phyloP scores from a whole-genome alignment of 1,140 invertebrate species.

The Tachypleus tridentatus region DNA sequence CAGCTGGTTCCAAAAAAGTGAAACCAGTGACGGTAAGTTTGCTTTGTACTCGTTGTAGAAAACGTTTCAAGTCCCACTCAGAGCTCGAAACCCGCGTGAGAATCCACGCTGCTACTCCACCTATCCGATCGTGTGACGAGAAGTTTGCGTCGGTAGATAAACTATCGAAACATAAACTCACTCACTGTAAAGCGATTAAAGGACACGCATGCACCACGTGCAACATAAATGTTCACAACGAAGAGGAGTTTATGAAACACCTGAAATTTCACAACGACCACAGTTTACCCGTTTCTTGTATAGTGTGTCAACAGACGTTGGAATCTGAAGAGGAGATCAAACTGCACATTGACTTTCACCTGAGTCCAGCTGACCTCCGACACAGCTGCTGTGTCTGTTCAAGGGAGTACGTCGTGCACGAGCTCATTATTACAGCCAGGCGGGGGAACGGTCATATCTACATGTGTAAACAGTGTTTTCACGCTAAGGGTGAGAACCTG shows the following conservation, averaged over 20 bases:
- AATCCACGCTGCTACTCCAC: slow-evolving; percentile 38
- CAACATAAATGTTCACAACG: slow-evolving; percentile 5
- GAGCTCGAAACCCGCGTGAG: slow-evolving; percentile 86
- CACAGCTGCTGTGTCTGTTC: slow-evolving; percentile 45
- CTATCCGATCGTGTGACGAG: slow-evolving; percentile 86
- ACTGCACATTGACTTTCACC: slow-evolving; percentile 68
- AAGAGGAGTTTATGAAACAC: slow-evolving; percentile 34
- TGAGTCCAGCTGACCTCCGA: slow-evolving; percentile 36
- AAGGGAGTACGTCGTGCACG: slow-evolving; percentile 33
- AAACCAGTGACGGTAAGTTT: slow-evolving; percentile 44
- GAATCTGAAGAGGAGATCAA: slow-evolving; percentile 75
- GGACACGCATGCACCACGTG: slow-evolving; percentile 17
- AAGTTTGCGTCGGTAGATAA: slow-evolving; percentile 65
- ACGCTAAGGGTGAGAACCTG: slow-evolving; percentile 30
- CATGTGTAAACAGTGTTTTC: slow-evolving; percentile 51
- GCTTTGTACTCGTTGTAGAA: slow-evolving; percentile 77
- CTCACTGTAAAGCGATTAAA: slow-evolving; percentile 63
- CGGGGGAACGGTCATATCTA: slow-evolving; percentile 29
- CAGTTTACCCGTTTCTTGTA: slow-evolving; percentile 58
- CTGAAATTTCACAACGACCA: slow-evolving; percentile 45
- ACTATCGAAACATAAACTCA: slow-evolving; percentile 82
- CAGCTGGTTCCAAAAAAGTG: slow-evolving; percentile 18
- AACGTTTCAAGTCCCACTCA: slow-evolving; percentile 66
- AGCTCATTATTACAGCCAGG: slow-evolving; percentile 29
- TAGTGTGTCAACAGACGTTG: slow-evolving; percentile 79